Percentiles rank a stretch among this genome's conserved stretches.
phyloP scores from a whole-genome alignment of 2,113 vertebrate species.

The Planiliza haematocheilus region DNA sequence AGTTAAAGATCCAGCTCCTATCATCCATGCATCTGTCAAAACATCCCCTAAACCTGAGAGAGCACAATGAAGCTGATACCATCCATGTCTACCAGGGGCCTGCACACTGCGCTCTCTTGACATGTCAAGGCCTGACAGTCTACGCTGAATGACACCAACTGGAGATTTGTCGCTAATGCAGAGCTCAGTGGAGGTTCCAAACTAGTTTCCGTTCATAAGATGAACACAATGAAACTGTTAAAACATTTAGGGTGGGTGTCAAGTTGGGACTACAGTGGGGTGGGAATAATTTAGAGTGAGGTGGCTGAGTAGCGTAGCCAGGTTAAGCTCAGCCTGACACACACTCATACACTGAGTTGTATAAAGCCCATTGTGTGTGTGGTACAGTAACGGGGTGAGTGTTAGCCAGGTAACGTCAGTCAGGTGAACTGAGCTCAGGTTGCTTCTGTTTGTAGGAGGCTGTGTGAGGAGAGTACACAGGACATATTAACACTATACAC shows the following conservation, averaged over 20 bases:
- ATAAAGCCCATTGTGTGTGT: slow-evolving; percentile 8
- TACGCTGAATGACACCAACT: neutral
- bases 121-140: slow-evolving; percentile 24
- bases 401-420: slow-evolving; percentile 37
- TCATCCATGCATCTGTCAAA: slow-evolving; percentile 35
- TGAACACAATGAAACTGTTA: slow-evolving; percentile 28
- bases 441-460: slow-evolving; percentile 19
- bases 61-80: slow-evolving; percentile 9
- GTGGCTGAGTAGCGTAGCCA: slow-evolving; percentile 9
- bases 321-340: neutral
- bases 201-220: neutral
- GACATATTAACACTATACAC: neutral
- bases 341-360: neutral
- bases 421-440: slow-evolving; percentile 39
- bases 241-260: slow-evolving; percentile 64
- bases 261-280: slow-evolving; percentile 32
- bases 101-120: slow-evolving; percentile 1
- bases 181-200: no score
- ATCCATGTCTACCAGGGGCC: neutral
- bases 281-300: slow-evolving; percentile 19
- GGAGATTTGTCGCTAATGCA: no score
- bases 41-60: slow-evolving; percentile 31
- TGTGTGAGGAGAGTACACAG: neutral
- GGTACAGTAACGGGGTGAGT: slow-evolving; percentile 19
- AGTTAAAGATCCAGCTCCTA: slow-evolving; percentile 1